These are phyloP conservation scores for Sinella curviseta DNA, from an alignment of 1,140 invertebrate genomes.

Conservation along the genomic window DNA sequence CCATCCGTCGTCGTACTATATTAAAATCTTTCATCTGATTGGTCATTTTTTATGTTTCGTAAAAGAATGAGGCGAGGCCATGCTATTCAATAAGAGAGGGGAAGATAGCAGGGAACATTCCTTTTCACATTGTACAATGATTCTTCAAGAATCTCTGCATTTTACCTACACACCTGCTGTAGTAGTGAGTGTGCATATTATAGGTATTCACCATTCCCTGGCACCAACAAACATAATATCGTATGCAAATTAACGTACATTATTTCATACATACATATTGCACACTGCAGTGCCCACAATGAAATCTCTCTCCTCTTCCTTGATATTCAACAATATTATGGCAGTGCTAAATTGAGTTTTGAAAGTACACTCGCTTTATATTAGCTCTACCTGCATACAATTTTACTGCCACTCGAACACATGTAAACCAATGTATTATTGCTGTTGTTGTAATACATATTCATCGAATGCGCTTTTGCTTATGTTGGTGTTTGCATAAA, in stretches of 20 bases:
- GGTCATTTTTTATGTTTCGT: neutral
- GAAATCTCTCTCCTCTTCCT: neutral
- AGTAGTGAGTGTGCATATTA: too few relatives aligned
- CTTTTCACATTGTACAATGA: too few relatives aligned
- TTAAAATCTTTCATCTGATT: slow-evolving; percentile 9
- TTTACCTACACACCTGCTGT: too few relatives aligned
- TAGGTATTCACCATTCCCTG: too few relatives aligned
- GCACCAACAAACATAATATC: too few relatives aligned
- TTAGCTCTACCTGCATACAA: neutral
- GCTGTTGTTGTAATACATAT: neutral
- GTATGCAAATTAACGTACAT: neutral
- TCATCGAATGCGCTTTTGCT: neutral
- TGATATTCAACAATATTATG: neutral
- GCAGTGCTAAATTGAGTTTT: neutral
- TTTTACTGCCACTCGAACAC: neutral
- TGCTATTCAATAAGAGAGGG: neutral
- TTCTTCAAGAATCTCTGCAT: too few relatives aligned
- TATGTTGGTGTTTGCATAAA: neutral
- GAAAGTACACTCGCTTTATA: neutral
- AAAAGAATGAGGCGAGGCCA: neutral
- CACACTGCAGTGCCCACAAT: neutral
- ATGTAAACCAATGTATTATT: neutral
- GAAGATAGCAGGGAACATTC: neutral
- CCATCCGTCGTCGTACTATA: neutral
- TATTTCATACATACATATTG: neutral